Conservation (phyloP, 2,888 invertebrate genomes). For the Chironomus riparius region DNA sequence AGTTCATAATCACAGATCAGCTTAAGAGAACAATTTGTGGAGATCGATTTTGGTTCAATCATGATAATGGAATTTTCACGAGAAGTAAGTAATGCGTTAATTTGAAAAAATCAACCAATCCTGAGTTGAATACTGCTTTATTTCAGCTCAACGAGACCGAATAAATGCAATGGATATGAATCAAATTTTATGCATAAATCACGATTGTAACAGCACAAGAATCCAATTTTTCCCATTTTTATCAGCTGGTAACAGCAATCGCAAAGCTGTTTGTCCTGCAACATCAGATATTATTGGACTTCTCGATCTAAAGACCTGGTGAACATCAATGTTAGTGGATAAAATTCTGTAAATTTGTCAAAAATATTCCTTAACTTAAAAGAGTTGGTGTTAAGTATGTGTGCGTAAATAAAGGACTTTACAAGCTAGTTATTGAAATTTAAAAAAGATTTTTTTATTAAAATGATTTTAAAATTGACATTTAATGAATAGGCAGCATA, state of each 20-base stretch:
- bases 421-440: too few species aligned
- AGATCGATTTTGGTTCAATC: conserved; percentile 13
- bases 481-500: too few species aligned
- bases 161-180: not conserved
- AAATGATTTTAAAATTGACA: too few species aligned
- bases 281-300: not conserved
- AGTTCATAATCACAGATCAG: not conserved
- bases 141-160: not conserved
- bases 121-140: too few species aligned
- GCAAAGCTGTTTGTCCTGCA: not conserved
- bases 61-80: not conserved
- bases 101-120: not conserved
- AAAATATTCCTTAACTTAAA: too few species aligned
- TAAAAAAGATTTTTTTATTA: too few species aligned
- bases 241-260: not conserved
- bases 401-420: too few species aligned
- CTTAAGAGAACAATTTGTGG: conserved; percentile 5
- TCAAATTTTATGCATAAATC: not conserved
- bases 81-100: not conserved
- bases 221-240: not conserved
- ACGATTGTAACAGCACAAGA: not conserved
- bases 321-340: not conserved
- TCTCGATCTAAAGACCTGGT: not conserved
- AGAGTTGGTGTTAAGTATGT: too few species aligned
- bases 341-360: too few species aligned